Base-by-base conservation (phyloP, 2,797 vertebrate species). In the Morus bassanus region DNA sequence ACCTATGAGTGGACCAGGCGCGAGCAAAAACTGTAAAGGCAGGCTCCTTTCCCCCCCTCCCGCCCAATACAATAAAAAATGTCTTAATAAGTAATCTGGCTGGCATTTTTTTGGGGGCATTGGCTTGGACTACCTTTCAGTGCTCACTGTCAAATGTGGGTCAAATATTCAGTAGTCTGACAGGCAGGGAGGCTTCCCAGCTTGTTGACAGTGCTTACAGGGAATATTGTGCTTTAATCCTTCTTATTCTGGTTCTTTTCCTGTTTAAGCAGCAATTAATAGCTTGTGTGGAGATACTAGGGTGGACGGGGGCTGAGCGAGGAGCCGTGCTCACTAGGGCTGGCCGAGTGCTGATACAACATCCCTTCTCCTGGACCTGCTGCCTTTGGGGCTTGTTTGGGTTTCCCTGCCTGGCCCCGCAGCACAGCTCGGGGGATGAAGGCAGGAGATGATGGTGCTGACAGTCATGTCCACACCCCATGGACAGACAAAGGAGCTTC, bases 381-480 rank as follows among this genome's bases (percentile, higher is more conserved):
- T n/a, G 79, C 64, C 59, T 75, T 63, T 48, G 57, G 73, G 85
- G 39, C n/a, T 3, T 8, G 11, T 91, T 82, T 76, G 74, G 51
- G 54, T 85, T 88, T 92, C 73, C 65, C 41, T 61, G 76, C 11
- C 84, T 33, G 69, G 70, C 30, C 35, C 54, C 0, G 0, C 76
- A 68, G 53, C 35, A 14, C 50, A 73, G 85, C 68, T 31, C 11
- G 18, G 70, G 39, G n/a, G 6, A 64, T 1, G 4, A 61, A 61
- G 54, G 31, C 0, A 0, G 75, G 51, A 88, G 37, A 59, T 30
- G 53, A 88, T 0, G 0, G 57, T 2, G 10, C 85, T 80, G 64
- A 56, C 48, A 57, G 45, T 45, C 7, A 2, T 70, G 82, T 60
- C 85, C 85, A 64, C 60, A 75, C 45, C 57, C 85, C 69, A 57